These are phyloP conservation scores for Poecilia gillii DNA, from an alignment of 2,797 vertebrate species.

Conservation along the genomic window DNA sequence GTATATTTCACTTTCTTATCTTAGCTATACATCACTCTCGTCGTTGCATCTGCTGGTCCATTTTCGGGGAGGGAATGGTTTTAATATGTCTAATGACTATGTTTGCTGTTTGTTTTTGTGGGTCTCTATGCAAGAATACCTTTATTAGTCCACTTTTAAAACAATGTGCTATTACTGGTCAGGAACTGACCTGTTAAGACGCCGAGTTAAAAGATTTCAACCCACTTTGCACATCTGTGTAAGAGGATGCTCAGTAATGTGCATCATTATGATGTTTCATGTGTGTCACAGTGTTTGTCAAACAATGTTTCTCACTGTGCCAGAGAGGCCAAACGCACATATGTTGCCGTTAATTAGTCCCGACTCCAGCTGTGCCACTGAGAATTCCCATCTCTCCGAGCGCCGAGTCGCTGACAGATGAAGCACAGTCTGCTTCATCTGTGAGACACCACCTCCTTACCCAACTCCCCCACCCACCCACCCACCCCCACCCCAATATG, in stretches of 20 bases:
- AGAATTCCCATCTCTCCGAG: conserved; percentile 47
- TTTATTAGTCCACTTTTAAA: neutral
- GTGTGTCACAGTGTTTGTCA: conserved; percentile 25
- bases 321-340: conserved; percentile 43
- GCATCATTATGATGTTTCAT: neutral
- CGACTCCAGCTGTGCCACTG: conserved; percentile 65
- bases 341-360: conserved; percentile 66
- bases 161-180: neutral
- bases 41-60: neutral
- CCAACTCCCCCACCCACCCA: conserved; percentile 28
- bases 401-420: conserved; percentile 57
- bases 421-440: conserved; percentile 61
- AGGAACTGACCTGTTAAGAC: neutral
- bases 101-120: neutral
- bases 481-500: conserved; percentile 41
- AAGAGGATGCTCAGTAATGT: neutral
- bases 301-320: conserved; percentile 22
- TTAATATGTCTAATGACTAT: neutral
- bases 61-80: neutral
- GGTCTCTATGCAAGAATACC: neutral
- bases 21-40: neutral
- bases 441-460: conserved; percentile 62
- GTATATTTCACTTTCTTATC: neutral
- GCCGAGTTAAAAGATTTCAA: neutral
- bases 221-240: conserved; percentile 2